Conservation (phyloP, 2,888 invertebrate species). For the Eupithecia centaureata region DNA sequence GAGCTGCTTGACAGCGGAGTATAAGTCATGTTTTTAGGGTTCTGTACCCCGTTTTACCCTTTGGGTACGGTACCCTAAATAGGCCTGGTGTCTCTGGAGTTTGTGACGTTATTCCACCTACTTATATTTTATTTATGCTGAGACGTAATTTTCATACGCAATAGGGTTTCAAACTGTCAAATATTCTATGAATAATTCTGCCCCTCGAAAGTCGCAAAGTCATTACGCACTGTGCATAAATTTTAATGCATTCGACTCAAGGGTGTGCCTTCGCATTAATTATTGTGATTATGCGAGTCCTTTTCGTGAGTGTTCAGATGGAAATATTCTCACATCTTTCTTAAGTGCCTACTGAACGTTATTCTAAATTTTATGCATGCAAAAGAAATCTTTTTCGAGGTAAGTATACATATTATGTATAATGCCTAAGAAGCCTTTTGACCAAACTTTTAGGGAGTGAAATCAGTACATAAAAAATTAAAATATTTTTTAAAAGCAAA, state of each 20-base stretch:
- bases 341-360: not conserved
- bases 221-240: slow-evolving; percentile 15
- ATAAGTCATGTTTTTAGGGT: too few species aligned
- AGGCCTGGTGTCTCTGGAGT: not conserved
- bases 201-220: not conserved
- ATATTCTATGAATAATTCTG: not conserved
- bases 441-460: too few species aligned
- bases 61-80: too few species aligned
- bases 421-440: too few species aligned
- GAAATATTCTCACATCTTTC: too few species aligned
- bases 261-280: slow-evolving; percentile 27
- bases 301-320: not conserved
- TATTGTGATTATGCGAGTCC: slow-evolving; percentile 1
- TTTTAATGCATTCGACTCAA: slow-evolving; percentile 15
- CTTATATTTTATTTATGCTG: not conserved
- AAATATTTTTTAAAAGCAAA: too few species aligned
- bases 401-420: too few species aligned
- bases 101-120: not conserved
- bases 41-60: too few species aligned
- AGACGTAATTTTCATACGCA: slow-evolving; percentile 2
- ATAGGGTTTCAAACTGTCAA: not conserved
- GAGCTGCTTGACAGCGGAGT: too few species aligned
- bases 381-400: too few species aligned
- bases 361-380: not conserved
- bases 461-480: too few species aligned